A percentile compares a stretch with the other conserved stretches of the same genome.
These are phyloP conservation scores for Grapholita molesta DNA, from an alignment of 1,140 invertebrate genomes.

Conservation along the genomic window DNA sequence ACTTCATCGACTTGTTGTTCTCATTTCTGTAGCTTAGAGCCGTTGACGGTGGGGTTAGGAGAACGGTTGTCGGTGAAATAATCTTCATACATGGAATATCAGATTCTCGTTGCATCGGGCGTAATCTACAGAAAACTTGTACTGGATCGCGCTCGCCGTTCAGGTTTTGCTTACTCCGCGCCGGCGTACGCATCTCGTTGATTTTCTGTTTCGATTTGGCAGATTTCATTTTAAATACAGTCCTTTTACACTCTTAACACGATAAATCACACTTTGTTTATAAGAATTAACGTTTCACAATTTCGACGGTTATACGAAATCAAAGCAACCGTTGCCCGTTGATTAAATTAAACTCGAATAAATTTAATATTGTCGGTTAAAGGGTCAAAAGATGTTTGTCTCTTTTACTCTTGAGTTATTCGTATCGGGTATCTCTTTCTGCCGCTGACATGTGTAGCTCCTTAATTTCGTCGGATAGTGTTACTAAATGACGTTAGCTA, in stretches of 20 bases:
- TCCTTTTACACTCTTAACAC: slow-evolving; percentile 33
- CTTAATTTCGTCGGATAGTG: neutral
- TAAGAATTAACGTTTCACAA: neutral
- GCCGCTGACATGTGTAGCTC: neutral
- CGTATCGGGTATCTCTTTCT: slow-evolving; percentile 19
- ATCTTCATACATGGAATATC: slow-evolving; percentile 86
- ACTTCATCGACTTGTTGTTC: slow-evolving; percentile 84
- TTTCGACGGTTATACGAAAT: slow-evolving; percentile 51
- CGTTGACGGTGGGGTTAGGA: slow-evolving; percentile 83
- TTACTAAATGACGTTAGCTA: neutral
- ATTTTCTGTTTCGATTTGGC: slow-evolving; percentile 67
- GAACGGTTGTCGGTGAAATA: slow-evolving; percentile 83
- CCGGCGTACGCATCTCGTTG: slow-evolving; percentile 66
- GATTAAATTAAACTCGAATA: slow-evolving; percentile 28
- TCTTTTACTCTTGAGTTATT: slow-evolving; percentile 19
- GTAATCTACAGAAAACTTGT: slow-evolving; percentile 90
- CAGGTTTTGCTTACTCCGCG: slow-evolving; percentile 66
- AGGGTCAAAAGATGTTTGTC: slow-evolving; percentile 16
- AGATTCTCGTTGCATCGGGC: slow-evolving; percentile 83
- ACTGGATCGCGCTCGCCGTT: slow-evolving; percentile 82
- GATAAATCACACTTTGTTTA: slow-evolving; percentile 30
- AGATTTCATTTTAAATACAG: slow-evolving; percentile 57
- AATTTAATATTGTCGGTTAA: slow-evolving; percentile 3
- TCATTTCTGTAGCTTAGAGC: slow-evolving; percentile 81
- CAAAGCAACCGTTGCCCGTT: slow-evolving; percentile 61